Base-by-base conservation (phyloP, 2,797 vertebrate species). In the Poeciliopsis presidionis region DNA sequence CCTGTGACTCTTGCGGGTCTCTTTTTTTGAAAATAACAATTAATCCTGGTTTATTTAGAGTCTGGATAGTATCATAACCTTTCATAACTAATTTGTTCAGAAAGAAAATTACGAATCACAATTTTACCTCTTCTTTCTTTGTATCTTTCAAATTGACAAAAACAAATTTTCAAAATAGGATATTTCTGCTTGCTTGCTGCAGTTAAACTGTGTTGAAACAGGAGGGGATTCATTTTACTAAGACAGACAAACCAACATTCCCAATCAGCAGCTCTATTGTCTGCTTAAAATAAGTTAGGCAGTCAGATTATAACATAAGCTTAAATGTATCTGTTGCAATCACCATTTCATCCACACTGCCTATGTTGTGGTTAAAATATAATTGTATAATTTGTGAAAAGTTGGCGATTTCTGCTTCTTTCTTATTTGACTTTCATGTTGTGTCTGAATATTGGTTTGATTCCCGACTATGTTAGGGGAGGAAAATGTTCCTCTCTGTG, bases 251-350 rank as follows among this genome's bases (percentile, higher is more conserved):
- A 51, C 41, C 57, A 79, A 47, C 46, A 76, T 74, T 78, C 78
- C 78, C 79, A 94, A 94, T 94, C 94, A 91, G 63, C 73, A 74
- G n/a, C 85, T 80, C 81, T 78, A 93, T 95, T 94, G 93, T 94
- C 88, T 83, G 73, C 70, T 14, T 76, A 46, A 61, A 33, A 41
- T 65, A 5, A 8, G 30, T 72, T 72, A 74, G 51, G 33, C 69
- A 67, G 9, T 71, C 72, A 74, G 61, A 12, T 41, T 69, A 39
- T 69, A 46, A 81, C 61, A 49, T 74, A 20, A 79, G 79, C 39
- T 53, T 69, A 16, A 72, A 25, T 43, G 39, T n/a, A 43, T 33
- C 72, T 45, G 72, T 74, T 80, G 77, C 69, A 83, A 88, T 87
- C 85, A 90, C 59, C 20, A 8, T 46, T 78, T 63, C 74, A 55